Conservation (phyloP, 2,888 invertebrate genomes). For the Dorcus hopei region DNA sequence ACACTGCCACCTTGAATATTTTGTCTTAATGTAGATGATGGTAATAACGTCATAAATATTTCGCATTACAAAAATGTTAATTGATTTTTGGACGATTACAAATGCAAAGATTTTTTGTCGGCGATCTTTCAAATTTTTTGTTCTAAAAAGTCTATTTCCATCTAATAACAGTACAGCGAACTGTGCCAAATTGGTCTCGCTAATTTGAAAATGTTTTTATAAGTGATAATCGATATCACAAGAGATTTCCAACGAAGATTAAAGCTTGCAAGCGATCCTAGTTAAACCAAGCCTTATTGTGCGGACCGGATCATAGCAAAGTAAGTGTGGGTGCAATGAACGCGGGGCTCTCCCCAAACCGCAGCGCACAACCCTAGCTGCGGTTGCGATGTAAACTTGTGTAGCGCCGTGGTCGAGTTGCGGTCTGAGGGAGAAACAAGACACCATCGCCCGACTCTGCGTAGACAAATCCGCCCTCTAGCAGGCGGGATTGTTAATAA, state of each 20-base stretch:
- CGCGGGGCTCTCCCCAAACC: constrained; percentile 33
- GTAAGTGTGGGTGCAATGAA: constrained; percentile 27
- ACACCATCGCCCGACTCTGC: constrained; percentile 28
- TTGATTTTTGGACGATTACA: too few relatives aligned
- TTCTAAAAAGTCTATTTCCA: too few relatives aligned
- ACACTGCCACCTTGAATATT: too few relatives aligned
- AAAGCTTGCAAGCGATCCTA: constrained; percentile 5
- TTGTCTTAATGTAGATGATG: too few relatives aligned
- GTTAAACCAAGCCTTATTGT: constrained; percentile 17
- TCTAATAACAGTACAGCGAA: too few relatives aligned
- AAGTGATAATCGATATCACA: constrained; percentile 10
- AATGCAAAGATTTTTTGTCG: too few relatives aligned
- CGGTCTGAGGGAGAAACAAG: constrained; percentile 37
- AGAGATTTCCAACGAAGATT: constrained; percentile 3
- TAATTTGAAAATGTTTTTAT: too few relatives aligned
- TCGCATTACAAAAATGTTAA: too few relatives aligned
- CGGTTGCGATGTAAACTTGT: constrained; percentile 46
- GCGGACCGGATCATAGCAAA: constrained; percentile 22
- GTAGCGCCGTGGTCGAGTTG: constrained; percentile 43
- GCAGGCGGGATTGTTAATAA: constrained; percentile 38
- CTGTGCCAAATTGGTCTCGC: too few relatives aligned
- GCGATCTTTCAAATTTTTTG: too few relatives aligned
- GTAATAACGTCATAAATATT: too few relatives aligned
- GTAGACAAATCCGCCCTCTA: constrained; percentile 37
- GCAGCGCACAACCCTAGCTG: constrained; percentile 42